phyloP scores from a whole-genome alignment of 1,140 invertebrate genomes.

The Plectrocnemia conspersa region DNA sequence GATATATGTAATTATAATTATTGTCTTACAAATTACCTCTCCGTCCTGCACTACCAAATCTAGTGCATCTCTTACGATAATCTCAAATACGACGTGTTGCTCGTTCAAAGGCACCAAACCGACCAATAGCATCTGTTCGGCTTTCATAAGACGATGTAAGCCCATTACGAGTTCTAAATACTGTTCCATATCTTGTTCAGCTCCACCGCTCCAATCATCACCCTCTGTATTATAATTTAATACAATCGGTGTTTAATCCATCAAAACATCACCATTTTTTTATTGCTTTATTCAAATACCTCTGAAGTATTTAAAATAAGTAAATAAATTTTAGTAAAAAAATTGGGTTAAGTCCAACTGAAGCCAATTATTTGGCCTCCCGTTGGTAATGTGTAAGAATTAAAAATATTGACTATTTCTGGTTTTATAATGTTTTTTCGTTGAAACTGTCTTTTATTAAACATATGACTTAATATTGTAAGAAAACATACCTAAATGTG shows the following conservation, averaged over 20 bases:
- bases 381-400: too few relatives aligned
- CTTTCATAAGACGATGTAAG: slow-evolving; percentile 82
- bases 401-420: too few relatives aligned
- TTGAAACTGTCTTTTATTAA: too few relatives aligned
- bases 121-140: slow-evolving; percentile 76
- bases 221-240: slow-evolving; percentile 44
- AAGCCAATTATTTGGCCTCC: too few relatives aligned
- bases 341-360: too few relatives aligned
- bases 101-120: slow-evolving; percentile 78
- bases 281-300: too few relatives aligned
- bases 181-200: slow-evolving; percentile 82
- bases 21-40: slow-evolving; percentile 56
- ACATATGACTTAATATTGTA: too few relatives aligned
- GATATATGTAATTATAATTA: slow-evolving; percentile 14
- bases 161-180: slow-evolving; percentile 82
- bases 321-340: too few relatives aligned
- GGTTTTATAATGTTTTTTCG: too few relatives aligned
- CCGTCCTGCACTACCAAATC: slow-evolving; percentile 81
- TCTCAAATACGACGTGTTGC: slow-evolving; percentile 78
- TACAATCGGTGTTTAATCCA: background rate
- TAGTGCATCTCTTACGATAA: slow-evolving; percentile 78
- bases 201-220: slow-evolving; percentile 63
- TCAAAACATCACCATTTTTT: too few relatives aligned
- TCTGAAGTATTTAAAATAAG: too few relatives aligned
- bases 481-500: slow-evolving; percentile 38